Conservation (phyloP, 2,113 vertebrate genomes). For the Pica pica region DNA sequence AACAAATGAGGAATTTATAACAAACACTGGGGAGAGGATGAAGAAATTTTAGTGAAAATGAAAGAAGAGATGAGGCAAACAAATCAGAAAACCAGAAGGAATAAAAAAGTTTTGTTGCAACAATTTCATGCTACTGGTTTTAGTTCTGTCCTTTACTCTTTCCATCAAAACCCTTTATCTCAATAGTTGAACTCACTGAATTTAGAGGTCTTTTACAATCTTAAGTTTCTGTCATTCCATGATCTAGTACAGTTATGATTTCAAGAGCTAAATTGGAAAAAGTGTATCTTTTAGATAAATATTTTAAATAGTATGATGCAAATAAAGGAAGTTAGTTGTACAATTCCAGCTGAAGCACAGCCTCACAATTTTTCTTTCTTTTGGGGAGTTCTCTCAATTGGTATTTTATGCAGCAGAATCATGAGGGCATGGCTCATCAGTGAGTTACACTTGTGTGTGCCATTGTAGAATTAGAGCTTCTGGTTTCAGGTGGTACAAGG, state of each 20-base stretch:
- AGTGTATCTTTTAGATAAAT: neutral
- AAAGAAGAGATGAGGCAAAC: neutral
- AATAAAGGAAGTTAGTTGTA: neutral
- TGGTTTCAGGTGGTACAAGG: neutral
- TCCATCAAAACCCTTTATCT: neutral
- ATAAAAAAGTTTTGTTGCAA: neutral
- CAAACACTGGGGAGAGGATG: neutral
- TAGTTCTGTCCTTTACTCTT: neutral
- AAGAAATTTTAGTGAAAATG: neutral
- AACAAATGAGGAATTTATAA: neutral
- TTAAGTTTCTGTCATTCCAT: neutral
- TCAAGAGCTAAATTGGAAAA: neutral
- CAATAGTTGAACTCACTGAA: neutral
- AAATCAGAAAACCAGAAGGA: neutral
- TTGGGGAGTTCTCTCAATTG: neutral
- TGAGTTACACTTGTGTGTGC: accelerated
- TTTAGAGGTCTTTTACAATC: neutral
- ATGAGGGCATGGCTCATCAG: neutral
- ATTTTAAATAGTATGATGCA: neutral
- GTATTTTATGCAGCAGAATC: neutral
- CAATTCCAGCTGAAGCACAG: neutral
- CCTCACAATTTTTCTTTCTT: neutral
- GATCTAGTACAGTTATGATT: neutral
- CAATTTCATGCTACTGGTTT: neutral
- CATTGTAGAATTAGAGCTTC: neutral